Evolutionary conservation across 2,888 invertebrate genomes (phyloP), one percentile per base, ranked within the genome.

Genomic region (Stenotaenia linearis): DNA sequence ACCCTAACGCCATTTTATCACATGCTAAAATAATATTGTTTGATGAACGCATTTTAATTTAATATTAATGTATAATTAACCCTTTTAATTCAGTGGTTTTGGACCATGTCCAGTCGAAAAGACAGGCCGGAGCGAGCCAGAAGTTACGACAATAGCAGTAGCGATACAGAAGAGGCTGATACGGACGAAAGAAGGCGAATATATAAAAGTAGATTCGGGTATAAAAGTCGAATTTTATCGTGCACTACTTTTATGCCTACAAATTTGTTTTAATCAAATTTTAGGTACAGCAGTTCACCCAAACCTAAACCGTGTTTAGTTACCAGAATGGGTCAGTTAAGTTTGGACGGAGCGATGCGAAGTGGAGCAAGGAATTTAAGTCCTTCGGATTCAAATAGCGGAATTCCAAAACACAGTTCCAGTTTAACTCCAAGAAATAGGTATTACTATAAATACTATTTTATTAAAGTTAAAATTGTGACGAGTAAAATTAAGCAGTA

Each of bases 81-180:
- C 56, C n/a, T 21, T 56, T 56, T 56, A 4, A 56, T n/a, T 2
- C 77, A 78, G 78, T 25, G 45, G 23, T 78, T 23, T 23, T 50
- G 78, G 78, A 78, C 50, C 23, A 78, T 78, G 78, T 80, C 80
- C 79, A 30, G 32, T 28, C 78, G 80, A 37, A 80, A 80, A 75
- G 80, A 80, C 56, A 77, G 79, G 40, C 75, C 80, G 32, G 80
- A 80, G 77, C 35, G 80, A 50, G 79, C 78, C 21, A 78, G 82
- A 56, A 81, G 77, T 32, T 82, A 82, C 77, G 82, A 82, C 79
- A 82, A 92, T 84, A 93, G 92, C 85, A 94, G 94, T 85, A 94
- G 94, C 84, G 94, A 94, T 85, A 93, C 93, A 25, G 94, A 94
- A 86, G 94, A 94, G 85, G 93, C 92, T 84, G 89, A 90, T 84